Conservation (phyloP, 30 jellyfish, hydroid and myxozoan species). For the Turritopsis rubra region DNA sequence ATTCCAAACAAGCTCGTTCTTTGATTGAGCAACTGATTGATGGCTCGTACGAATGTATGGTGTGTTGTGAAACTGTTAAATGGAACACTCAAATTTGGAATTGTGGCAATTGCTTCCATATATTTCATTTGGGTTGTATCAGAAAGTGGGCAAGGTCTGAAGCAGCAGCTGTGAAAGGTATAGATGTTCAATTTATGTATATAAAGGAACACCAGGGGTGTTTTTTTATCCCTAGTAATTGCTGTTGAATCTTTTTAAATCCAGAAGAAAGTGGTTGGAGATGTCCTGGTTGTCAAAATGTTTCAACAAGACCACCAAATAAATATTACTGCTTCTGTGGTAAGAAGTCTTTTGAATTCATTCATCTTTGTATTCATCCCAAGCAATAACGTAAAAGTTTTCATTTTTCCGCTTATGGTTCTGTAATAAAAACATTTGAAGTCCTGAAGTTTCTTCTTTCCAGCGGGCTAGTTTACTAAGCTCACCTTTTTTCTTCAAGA, state of each 20-base stretch:
- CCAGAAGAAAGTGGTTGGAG: constrained; percentile 96
- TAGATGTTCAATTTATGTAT: not conserved
- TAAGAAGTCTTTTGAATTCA: constrained; percentile 20
- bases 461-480: no score
- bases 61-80: constrained; percentile 80
- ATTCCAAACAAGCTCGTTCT: constrained; percentile 88
- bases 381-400: not conserved
- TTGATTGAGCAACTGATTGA: constrained; percentile 64
- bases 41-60: constrained; percentile 96
- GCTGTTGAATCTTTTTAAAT: not conserved
- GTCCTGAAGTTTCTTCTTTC: no score
- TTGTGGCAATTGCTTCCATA: constrained; percentile 82
- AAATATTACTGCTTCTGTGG: constrained; percentile 92
- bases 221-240: not conserved
- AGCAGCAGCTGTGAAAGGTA: constrained; percentile 59
- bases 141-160: constrained; percentile 84
- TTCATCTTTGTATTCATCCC: no score
- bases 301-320: constrained; percentile 59
- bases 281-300: constrained; percentile 98
- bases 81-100: constrained; percentile 76
- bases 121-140: constrained; percentile 82
- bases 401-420: not conserved
- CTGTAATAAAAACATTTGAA: no score
- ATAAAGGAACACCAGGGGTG: not conserved
- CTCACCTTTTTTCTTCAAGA: no score